Conservation (phyloP, 2,113 vertebrate genomes). For the Triplophysa tibetana region DNA sequence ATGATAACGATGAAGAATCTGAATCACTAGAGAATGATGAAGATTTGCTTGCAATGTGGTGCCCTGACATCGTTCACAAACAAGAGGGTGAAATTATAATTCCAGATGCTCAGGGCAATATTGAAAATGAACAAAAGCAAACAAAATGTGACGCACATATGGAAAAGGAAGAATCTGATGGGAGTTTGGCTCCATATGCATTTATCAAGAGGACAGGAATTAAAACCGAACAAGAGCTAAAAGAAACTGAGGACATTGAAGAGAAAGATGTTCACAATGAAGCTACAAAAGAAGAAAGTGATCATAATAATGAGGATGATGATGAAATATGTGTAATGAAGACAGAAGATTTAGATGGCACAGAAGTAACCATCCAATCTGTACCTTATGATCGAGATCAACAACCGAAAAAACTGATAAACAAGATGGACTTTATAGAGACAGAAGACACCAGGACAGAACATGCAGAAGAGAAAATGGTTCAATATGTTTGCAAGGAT, state of each 20-base stretch:
- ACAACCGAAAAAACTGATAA: neutral
- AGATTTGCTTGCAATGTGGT: neutral
- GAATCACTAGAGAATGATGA: neutral
- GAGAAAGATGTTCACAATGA: neutral
- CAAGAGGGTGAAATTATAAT: neutral
- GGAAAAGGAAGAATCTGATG: neutral
- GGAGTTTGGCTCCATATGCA: neutral
- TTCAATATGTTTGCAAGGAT: neutral
- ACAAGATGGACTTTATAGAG: neutral
- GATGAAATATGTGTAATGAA: neutral
- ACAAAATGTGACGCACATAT: neutral
- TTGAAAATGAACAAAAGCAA: constrained; percentile 3
- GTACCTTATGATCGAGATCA: neutral
- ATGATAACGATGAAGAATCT: neutral
- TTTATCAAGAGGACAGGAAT: neutral
- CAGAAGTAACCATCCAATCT: neutral
- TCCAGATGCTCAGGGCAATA: neutral
- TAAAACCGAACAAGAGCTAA: neutral
- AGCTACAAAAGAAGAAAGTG: neutral
- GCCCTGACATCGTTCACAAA: neutral
- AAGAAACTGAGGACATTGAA: neutral
- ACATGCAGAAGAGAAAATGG: no score
- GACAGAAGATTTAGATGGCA: neutral
- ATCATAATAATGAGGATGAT: neutral
- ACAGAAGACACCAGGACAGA: no score